These are phyloP conservation scores for Idaea aversata DNA, from an alignment of 2,888 invertebrate genomes.

Conservation along the genomic window DNA sequence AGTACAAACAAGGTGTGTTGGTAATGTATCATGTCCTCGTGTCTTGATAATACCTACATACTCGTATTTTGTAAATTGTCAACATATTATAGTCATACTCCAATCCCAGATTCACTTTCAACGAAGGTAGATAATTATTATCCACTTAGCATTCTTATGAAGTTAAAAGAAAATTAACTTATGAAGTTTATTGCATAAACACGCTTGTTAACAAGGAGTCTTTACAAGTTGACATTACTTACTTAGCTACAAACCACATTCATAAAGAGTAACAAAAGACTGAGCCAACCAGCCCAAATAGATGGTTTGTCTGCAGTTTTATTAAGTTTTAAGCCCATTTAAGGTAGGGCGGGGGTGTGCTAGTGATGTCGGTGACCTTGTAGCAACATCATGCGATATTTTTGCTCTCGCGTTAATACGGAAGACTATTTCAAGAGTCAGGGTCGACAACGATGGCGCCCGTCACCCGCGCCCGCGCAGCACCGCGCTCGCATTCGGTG, in stretches of 20 bases:
- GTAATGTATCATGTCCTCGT: not conserved
- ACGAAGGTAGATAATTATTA: conserved; percentile 12
- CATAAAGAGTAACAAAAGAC: conserved; percentile 27
- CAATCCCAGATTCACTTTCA: conserved; percentile 22
- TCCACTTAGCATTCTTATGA: not conserved
- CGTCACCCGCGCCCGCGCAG: conserved; percentile 62
- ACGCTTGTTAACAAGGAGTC: not conserved
- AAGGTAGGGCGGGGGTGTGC: conserved; percentile 55
- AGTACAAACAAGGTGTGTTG: not conserved
- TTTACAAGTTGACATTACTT: not conserved
- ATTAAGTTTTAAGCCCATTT: conserved; percentile 55
- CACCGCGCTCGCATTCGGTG: conserved; percentile 47
- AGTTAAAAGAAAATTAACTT: not conserved
- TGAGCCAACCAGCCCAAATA: conserved; percentile 22
- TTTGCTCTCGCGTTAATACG: conserved; percentile 76
- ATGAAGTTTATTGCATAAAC: not conserved
- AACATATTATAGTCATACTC: conserved; percentile 20
- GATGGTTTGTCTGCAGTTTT: conserved; percentile 28
- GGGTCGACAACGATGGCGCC: conserved; percentile 65
- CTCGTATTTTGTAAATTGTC: not conserved
- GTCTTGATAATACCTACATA: not conserved
- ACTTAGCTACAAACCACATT: conserved; percentile 5
- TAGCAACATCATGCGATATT: conserved; percentile 75
- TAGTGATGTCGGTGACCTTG: conserved; percentile 52
- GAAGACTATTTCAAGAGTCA: conserved; percentile 81